Evolutionary conservation across 1,140 invertebrate genomes (phyloP), one percentile per base, ranked within the genome.

Genomic region (Atta cephalotes): DNA sequence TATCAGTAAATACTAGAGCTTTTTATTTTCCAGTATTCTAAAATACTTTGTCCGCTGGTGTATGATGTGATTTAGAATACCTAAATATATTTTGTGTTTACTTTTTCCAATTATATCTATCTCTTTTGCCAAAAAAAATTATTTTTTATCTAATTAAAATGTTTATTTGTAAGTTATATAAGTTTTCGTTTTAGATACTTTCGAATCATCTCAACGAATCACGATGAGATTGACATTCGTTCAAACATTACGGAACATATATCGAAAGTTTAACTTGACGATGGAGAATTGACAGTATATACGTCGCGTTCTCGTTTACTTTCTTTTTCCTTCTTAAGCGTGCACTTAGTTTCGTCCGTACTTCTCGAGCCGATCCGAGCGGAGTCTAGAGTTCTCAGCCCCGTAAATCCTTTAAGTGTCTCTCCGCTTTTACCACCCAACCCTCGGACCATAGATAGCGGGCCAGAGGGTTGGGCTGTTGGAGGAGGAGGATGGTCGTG

Each of bases 391-490:
- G 93, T 93, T 94, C 92, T 94, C 92, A 92, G 88, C 90, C 88
- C 92, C 92, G 93, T 94, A 93, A 94, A 94, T 94, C 93, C 93
- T 94, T 94, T 93, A 94, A 93, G 93, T 94, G 93, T 93, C 92
- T 92, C 90, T 78, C 88, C 91, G 90, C 87, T 89, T 89, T 90
- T 88, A 90, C 88, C 85, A 87, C 71, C 66, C 80, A 90, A 63
- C 87, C 90, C 74, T 86, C 78, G 89, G 87, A 88, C 81, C 86
- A 60, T 86, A 88, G 89, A 90, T 90, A 90, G 87, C 86, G 72
- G 85, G 72, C 31, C 35, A 66, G 65, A 21, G 76, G 63, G 77
- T 56, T 74, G 80, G 70, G 39, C 5, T 71, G 56, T 76, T 51
- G 72, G 68, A 58, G 56, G 56, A 62, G 76, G 66, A 60, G 39